phyloP scores from a whole-genome alignment of 2,797 vertebrate species.

The Pangasius djambal region DNA sequence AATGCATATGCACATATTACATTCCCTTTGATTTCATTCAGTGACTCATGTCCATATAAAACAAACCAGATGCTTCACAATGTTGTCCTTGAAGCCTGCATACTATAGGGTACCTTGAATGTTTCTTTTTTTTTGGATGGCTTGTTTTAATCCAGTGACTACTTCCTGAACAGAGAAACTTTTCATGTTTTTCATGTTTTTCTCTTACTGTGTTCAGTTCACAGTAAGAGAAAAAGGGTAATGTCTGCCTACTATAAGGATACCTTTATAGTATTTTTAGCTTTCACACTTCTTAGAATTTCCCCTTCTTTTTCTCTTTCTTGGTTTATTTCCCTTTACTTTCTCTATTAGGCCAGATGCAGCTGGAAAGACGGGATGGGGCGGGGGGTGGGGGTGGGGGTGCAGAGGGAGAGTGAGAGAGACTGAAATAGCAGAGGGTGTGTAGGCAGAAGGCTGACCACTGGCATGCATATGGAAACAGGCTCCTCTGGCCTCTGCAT shows the following conservation, averaged over 20 bases:
- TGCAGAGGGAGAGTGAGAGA: conserved; percentile 26
- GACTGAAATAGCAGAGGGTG: conserved; percentile 80
- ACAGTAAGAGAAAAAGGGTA: neutral
- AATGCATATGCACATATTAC: conserved; percentile 61
- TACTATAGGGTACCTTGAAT: conserved; percentile 13
- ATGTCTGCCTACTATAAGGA: neutral
- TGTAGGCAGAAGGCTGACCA: conserved; percentile 76
- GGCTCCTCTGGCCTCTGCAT: conserved; percentile 71
- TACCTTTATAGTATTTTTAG: neutral
- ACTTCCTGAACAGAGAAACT: neutral
- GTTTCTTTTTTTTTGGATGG: neutral
- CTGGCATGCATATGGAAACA: conserved; percentile 81
- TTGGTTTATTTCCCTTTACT: conserved; percentile 27
- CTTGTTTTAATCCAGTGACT: neutral
- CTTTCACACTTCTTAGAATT: conserved; percentile 2
- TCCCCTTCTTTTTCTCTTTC: conserved; percentile 28
- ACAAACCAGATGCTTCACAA: conserved; percentile 64
- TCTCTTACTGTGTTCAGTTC: neutral
- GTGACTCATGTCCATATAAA: conserved; percentile 53
- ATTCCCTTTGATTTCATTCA: conserved; percentile 60
- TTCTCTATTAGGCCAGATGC: conserved; percentile 38
- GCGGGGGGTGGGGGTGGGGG: neutral
- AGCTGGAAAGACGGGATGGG: conserved; percentile 49
- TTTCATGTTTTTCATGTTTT: neutral
- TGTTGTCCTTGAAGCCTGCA: conserved; percentile 53